Evolutionary conservation across 2,888 invertebrate genomes (phyloP).

Genomic region (Acronicta alni): DNA sequence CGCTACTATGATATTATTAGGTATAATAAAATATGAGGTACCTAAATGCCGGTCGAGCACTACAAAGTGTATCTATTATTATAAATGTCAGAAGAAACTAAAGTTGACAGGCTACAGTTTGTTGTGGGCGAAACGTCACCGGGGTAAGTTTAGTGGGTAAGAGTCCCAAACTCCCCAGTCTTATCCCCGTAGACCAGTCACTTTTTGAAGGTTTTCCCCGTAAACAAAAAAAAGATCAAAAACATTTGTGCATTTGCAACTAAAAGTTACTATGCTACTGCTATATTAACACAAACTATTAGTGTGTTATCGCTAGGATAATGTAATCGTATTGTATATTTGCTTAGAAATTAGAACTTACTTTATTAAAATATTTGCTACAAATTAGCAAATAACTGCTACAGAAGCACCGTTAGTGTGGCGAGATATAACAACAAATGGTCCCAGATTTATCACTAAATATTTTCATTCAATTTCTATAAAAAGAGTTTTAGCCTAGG

Average conservation of each 20-base stretch:
- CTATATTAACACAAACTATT: constrained; percentile 5
- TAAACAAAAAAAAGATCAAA: too few relatives aligned
- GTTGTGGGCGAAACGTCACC: not conserved
- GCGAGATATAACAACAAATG: not conserved
- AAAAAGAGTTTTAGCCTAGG: too few relatives aligned
- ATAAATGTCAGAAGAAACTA: not conserved
- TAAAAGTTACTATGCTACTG: not conserved
- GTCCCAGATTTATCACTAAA: not conserved
- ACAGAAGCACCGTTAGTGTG: not conserved
- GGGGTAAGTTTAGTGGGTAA: too few relatives aligned
- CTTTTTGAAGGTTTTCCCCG: too few relatives aligned
- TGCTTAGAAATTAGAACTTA: not conserved
- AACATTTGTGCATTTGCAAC: constrained; percentile 1
- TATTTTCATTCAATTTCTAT: too few relatives aligned
- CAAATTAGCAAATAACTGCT: not conserved
- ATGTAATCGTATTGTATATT: constrained; percentile 12
- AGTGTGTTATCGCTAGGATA: not conserved
- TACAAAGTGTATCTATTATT: not conserved
- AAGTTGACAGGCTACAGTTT: not conserved
- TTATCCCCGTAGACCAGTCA: too few relatives aligned
- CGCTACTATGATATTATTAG: too few relatives aligned
- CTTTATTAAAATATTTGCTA: not conserved
- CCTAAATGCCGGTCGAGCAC: not conserved
- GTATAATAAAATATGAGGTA: not conserved
- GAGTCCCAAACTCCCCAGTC: too few relatives aligned